These are phyloP conservation scores for Magallana gigas DNA, from an alignment of 1,140 invertebrate species.

Conservation along the genomic window DNA sequence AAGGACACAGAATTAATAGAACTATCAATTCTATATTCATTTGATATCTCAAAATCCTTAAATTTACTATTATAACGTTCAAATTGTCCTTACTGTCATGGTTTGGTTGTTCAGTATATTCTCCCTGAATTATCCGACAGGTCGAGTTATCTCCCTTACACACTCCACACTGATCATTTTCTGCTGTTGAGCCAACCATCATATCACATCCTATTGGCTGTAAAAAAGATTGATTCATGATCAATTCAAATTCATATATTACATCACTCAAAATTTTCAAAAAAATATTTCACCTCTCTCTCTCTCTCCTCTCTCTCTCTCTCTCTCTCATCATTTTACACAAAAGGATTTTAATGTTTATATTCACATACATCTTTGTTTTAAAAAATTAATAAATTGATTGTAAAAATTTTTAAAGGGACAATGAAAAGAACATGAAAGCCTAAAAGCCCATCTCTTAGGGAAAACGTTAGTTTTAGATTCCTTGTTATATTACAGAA, in stretches of 20 bases:
- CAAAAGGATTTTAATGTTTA: too few relatives aligned
- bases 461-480: too few relatives aligned
- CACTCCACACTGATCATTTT: constrained; percentile 90
- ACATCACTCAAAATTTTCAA: not conserved
- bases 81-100: constrained; percentile 65
- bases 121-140: constrained; percentile 81
- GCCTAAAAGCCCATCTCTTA: too few relatives aligned
- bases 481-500: too few relatives aligned
- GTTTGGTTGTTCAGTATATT: constrained; percentile 69
- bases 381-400: too few relatives aligned
- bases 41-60: not conserved
- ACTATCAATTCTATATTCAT: too few relatives aligned
- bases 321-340: not conserved
- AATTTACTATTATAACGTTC: not conserved
- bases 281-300: not conserved
- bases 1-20: too few relatives aligned
- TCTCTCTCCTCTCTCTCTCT: not conserved
- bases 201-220: constrained; percentile 92
- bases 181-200: constrained; percentile 87
- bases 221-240: constrained; percentile 23
- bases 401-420: too few relatives aligned
- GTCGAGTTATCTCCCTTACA: constrained; percentile 92
- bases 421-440: too few relatives aligned
- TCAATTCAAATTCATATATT: too few relatives aligned
- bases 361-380: too few relatives aligned